phyloP scores from a whole-genome alignment of 2,888 invertebrate species.

The Athalia cordata region DNA sequence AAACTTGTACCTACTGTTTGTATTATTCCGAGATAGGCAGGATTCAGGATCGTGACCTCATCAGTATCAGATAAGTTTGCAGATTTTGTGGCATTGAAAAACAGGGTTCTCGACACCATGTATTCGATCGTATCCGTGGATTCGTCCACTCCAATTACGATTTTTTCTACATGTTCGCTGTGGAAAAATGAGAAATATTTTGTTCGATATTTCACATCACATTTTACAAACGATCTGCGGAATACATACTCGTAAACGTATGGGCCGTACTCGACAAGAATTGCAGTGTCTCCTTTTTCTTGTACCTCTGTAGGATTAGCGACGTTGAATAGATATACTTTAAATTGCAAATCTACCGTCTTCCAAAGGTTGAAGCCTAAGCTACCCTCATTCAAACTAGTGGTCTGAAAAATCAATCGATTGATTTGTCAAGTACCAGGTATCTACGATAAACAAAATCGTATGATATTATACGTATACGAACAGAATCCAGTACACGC shows the following conservation, averaged over 20 bases:
- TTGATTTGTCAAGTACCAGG: no score
- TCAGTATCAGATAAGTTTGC: conserved; percentile 74
- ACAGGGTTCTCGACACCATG: conserved; percentile 74
- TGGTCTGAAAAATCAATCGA: conserved; percentile 9
- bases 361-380: conserved; percentile 78
- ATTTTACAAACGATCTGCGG: not conserved
- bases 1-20: conserved; percentile 56
- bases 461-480: not conserved
- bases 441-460: not conserved
- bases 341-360: conserved; percentile 67
- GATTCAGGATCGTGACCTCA: conserved; percentile 76
- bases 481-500: not conserved
- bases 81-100: conserved; percentile 75
- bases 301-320: conserved; percentile 77
- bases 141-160: conserved; percentile 73
- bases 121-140: conserved; percentile 76
- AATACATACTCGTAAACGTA: conserved; percentile 78
- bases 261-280: conserved; percentile 78
- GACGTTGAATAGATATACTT: conserved; percentile 73
- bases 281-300: conserved; percentile 75
- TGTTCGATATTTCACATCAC: conserved; percentile 1
- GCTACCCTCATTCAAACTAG: conserved; percentile 75
- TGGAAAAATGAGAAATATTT: conserved; percentile 52
- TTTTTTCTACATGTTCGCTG: conserved; percentile 74
- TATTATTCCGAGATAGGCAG: conserved; percentile 76